These are phyloP conservation scores for Neopipo cinnamomea DNA, from an alignment of 2,113 vertebrate genomes.

Conservation along the genomic window DNA sequence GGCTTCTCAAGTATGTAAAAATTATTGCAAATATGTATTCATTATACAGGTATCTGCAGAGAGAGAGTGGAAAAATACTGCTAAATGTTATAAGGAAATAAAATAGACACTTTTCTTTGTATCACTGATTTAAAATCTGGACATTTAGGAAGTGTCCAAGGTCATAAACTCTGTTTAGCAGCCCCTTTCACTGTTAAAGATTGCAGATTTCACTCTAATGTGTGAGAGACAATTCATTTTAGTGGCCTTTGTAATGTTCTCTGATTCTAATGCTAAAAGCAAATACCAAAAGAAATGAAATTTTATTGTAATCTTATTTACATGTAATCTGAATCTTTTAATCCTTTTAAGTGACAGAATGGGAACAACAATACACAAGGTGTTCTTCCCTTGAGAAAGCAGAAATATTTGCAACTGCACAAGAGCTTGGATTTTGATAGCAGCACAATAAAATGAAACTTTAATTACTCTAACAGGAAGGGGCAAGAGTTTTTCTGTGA, in stretches of 20 bases:
- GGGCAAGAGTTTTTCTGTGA: not conserved
- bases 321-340: not conserved
- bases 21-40: not conserved
- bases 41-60: not conserved
- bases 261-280: not conserved
- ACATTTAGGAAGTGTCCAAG: not conserved
- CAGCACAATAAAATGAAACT: not conserved
- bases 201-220: not conserved
- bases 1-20: not conserved
- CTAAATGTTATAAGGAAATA: not conserved
- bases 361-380: not conserved
- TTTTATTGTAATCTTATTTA: not conserved
- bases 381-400: not conserved
- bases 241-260: not conserved
- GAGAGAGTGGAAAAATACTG: not conserved
- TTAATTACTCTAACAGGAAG: not conserved
- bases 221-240: not conserved
- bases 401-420: not conserved
- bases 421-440: not conserved
- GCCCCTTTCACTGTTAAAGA: not conserved
- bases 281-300: not conserved
- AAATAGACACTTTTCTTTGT: not conserved
- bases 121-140: not conserved
- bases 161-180: not conserved
- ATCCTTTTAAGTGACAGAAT: slow-evolving; percentile 39